Conservation (phyloP, 2,888 invertebrate genomes). For the Adela reaumurella region DNA sequence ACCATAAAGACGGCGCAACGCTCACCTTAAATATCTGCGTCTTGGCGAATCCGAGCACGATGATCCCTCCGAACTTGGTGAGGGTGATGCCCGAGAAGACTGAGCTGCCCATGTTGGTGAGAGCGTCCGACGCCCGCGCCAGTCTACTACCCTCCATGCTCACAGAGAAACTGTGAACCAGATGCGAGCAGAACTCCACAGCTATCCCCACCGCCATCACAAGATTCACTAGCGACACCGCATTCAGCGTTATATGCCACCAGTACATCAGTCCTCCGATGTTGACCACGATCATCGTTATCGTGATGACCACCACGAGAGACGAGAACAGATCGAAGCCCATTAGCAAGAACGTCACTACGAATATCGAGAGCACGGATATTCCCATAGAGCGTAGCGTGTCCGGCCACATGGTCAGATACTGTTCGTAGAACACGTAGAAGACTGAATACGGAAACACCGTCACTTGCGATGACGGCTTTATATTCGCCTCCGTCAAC, state of each 20-base stretch:
- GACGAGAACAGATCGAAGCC: constrained; percentile 93
- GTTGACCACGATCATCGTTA: constrained; percentile 90
- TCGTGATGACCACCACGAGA: constrained; percentile 83
- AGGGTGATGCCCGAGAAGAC: constrained; percentile 97
- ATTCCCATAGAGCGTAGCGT: constrained; percentile 83
- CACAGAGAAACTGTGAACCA: constrained; percentile 87
- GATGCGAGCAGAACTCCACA: constrained; percentile 97
- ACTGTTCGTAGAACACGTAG: constrained; percentile 99
- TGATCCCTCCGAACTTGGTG: constrained; percentile 96
- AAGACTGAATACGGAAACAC: constrained; percentile 92
- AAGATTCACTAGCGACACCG: constrained; percentile 94
- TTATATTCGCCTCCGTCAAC: constrained; percentile 40
- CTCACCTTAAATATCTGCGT: constrained; percentile 89
- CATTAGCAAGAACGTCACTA: constrained; percentile 88
- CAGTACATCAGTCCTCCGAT: constrained; percentile 95
- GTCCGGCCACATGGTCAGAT: constrained; percentile 92
- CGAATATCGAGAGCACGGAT: constrained; percentile 88
- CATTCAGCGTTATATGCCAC: constrained; percentile 94
- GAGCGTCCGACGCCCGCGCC: constrained; percentile 75
- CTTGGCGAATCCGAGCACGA: constrained; percentile 94
- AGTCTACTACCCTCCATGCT: constrained; percentile 70
- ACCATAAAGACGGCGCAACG: too few species aligned
- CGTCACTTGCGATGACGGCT: constrained; percentile 44
- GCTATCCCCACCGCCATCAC: constrained; percentile 98
- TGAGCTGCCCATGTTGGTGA: constrained; percentile 90